Evolutionary conservation across 2,888 invertebrate species (phyloP), one percentile per base, ranked within the genome.

Genomic region (Xestoiulus laeticollis): DNA sequence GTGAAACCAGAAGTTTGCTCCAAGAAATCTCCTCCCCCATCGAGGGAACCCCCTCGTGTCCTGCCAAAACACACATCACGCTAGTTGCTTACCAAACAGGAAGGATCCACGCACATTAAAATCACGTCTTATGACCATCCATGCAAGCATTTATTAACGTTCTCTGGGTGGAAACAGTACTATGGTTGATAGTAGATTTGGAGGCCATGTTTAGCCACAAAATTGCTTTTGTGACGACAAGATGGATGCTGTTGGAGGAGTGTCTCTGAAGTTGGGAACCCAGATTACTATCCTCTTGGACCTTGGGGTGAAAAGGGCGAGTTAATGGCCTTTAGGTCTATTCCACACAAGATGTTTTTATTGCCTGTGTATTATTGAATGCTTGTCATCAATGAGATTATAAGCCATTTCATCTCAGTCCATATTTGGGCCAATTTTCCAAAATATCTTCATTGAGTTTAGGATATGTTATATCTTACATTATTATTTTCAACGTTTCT

Each of bases 81-180:
- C 68, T n/a, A 68, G 68, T 68, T 68, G 68, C 68, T 68, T 68
- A 68, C 68, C 68, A 68, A 68, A 68, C 68, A 68, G 68, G 68
- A 68, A 68, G 68, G 68, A 68, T 68, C 68, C 68, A 68, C 68
- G 68, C 68, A 26, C 68, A 68, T 68, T 68, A 68, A 68, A 68
- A 68, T 68, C 68, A 68, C 68, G 22, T 68, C 68, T 68, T 68
- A 68, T 68, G 68, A 26, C 26, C 68, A 22, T 26, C 26, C 68
- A 68, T 68, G 68, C 22, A 26, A 22, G 10, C 68, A 68, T 68
- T 68, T 68, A 68, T 68, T 68, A 68, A 26, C 68, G 68, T 68
- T 12, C 68, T 68, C 8, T 68, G 68, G 68, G 68, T 26, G 68
- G 68, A 68, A 68, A 68, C 68, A 22, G 1, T 2, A 26, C 68